A percentile compares a stretch with the other conserved stretches of the same genome.
These are phyloP conservation scores for Embidobia sp. DNA, from an alignment of 2,888 invertebrate species.

Conservation along the genomic window DNA sequence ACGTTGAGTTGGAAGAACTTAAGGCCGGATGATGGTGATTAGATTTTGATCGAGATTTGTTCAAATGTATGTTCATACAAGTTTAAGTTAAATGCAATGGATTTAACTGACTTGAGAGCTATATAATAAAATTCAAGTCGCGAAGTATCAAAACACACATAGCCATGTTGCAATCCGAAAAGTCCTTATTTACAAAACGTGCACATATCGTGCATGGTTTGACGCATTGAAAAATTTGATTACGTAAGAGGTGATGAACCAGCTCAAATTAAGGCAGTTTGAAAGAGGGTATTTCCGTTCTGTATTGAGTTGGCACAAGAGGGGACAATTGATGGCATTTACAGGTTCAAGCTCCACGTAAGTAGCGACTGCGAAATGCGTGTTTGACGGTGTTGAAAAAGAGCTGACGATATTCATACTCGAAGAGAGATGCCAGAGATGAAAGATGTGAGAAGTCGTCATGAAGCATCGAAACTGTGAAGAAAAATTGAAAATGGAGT, in stretches of 20 bases:
- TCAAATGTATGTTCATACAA: too few relatives aligned
- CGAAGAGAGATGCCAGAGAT: slow-evolving; percentile 59
- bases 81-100: too few relatives aligned
- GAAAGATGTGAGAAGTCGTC: slow-evolving; percentile 49
- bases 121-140: background rate
- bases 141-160: slow-evolving; percentile 5
- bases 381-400: slow-evolving; percentile 79
- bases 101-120: too few relatives aligned
- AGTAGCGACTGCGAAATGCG: slow-evolving; percentile 70
- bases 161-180: background rate
- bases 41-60: too few relatives aligned
- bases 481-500: slow-evolving; percentile 68
- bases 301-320: slow-evolving; percentile 38
- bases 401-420: slow-evolving; percentile 71
- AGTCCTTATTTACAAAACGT: background rate
- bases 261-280: too few relatives aligned
- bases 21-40: too few relatives aligned
- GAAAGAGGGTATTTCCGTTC: slow-evolving; percentile 10
- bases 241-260: slow-evolving; percentile 17
- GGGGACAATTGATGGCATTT: slow-evolving; percentile 57
- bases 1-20: too few relatives aligned
- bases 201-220: slow-evolving; percentile 3
- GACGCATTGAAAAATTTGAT: slow-evolving; percentile 26
- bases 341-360: slow-evolving; percentile 33
- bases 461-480: slow-evolving; percentile 42